Percentiles rank a stretch among this genome's conserved stretches.
Evolutionary conservation across 23 tunicate species (phyloP).

Genomic region (Ascidia mentula): DNA sequence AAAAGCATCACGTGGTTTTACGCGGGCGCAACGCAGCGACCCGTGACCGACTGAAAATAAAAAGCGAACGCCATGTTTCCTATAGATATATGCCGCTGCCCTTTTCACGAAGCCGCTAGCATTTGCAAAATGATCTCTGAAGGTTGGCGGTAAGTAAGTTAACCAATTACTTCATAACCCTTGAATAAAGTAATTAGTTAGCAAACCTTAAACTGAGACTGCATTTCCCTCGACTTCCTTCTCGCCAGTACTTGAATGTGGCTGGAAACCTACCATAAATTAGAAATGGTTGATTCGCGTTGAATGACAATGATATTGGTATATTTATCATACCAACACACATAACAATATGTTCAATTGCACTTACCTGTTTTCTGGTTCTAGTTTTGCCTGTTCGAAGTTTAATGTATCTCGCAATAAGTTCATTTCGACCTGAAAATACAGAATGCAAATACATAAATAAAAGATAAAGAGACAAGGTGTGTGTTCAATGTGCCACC

Average conservation of each 20-base stretch:
- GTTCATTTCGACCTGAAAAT: slow-evolving; percentile 96
- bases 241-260: slow-evolving; percentile 97
- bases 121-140: too few relatives aligned
- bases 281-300: background rate
- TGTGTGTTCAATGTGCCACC: too few relatives aligned
- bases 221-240: slow-evolving; percentile 94
- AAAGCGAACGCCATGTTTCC: too few relatives aligned
- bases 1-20: background rate
- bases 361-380: slow-evolving; percentile 94
- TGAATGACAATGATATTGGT: background rate
- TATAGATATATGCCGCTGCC: too few relatives aligned
- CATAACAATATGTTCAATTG: background rate
- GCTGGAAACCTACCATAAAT: slow-evolving; percentile 75
- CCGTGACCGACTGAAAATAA: too few relatives aligned
- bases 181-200: too few relatives aligned
- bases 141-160: too few relatives aligned
- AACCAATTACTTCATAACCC: too few relatives aligned
- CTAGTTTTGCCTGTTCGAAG: slow-evolving; percentile 95
- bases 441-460: too few relatives aligned
- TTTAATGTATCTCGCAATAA: slow-evolving; percentile 96
- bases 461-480: too few relatives aligned
- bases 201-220: slow-evolving; percentile 88
- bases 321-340: background rate
- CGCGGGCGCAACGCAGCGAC: slow-evolving; percentile 9
- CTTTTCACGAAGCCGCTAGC: too few relatives aligned